phyloP scores from a whole-genome alignment of 1,140 invertebrate species.

The Aphelinus certus region DNA sequence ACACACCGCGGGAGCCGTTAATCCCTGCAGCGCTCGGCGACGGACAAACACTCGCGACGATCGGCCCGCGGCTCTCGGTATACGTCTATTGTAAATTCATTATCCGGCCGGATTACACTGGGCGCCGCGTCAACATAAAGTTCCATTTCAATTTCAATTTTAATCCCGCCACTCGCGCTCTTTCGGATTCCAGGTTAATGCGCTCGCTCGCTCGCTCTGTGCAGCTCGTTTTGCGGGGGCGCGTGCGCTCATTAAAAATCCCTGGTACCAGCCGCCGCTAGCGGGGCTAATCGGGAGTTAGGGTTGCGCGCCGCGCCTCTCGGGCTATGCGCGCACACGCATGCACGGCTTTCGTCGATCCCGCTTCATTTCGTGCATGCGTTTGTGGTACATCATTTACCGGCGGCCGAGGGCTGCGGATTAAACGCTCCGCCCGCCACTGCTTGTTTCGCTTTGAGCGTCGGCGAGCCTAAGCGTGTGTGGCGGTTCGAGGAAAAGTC shows the following conservation, averaged over 20 bases:
- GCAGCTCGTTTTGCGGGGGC: not conserved
- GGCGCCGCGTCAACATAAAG: slow-evolving; percentile 6
- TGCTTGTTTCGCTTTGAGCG: too few relatives aligned
- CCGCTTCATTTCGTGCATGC: too few relatives aligned
- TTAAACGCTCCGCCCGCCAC: too few relatives aligned
- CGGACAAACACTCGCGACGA: too few relatives aligned
- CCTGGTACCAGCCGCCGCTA: not conserved
- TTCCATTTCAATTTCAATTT: slow-evolving; percentile 25
- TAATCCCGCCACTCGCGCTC: not conserved
- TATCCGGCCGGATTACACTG: not conserved
- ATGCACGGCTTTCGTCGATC: not conserved
- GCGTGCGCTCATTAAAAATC: not conserved
- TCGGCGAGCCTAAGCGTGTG: too few relatives aligned
- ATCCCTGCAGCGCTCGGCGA: too few relatives aligned
- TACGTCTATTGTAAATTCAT: slow-evolving; percentile 14
- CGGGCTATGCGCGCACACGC: not conserved
- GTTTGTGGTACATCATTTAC: too few relatives aligned
- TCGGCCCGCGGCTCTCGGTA: too few relatives aligned
- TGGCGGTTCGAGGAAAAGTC: too few relatives aligned
- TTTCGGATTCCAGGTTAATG: slow-evolving; percentile 14
- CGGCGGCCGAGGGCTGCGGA: too few relatives aligned
- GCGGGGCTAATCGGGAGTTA: not conserved
- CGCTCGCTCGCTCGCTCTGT: not conserved
- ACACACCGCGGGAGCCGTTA: too few relatives aligned
- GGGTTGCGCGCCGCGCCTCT: not conserved